These are phyloP conservation scores for Chromis chromis DNA, from an alignment of 2,797 vertebrate genomes.

Conservation along the genomic window DNA sequence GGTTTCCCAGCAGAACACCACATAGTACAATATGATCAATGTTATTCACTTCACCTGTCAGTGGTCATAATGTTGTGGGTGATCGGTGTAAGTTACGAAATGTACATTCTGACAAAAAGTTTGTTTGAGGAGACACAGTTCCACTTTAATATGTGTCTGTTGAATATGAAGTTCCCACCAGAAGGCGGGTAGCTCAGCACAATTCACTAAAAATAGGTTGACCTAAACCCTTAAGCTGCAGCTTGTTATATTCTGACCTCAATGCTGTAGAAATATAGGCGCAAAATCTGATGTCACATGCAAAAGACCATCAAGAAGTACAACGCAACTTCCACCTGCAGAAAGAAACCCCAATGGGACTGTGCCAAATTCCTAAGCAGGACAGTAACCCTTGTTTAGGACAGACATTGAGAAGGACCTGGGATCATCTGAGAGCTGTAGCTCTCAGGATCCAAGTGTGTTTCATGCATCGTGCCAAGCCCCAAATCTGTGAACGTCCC, in stretches of 20 bases:
- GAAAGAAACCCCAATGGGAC: neutral
- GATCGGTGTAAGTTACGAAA: too few species aligned
- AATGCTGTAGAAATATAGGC: constrained; percentile 1
- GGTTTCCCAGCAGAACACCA: too few species aligned
- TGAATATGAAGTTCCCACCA: too few species aligned
- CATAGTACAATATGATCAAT: too few species aligned
- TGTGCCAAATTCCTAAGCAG: constrained; percentile 1
- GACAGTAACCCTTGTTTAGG: neutral
- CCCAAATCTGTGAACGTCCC: constrained; percentile 28
- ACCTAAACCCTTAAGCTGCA: neutral
- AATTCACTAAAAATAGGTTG: neutral
- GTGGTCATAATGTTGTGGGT: too few species aligned
- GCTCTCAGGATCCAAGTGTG: constrained; percentile 25
- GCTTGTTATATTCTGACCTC: constrained; percentile 3
- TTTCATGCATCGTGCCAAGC: neutral
- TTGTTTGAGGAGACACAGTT: too few species aligned
- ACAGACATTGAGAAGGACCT: neutral
- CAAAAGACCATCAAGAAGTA: neutral
- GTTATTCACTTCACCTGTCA: too few species aligned
- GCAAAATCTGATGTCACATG: neutral
- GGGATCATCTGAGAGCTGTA: constrained; percentile 23
- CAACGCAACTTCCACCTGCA: neutral
- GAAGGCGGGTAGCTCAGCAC: neutral
- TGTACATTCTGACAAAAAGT: too few species aligned
- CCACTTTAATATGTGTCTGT: too few species aligned